Evolutionary conservation across 2,797 vertebrate genomes (phyloP).

Genomic region (Borostomias antarcticus): DNA sequence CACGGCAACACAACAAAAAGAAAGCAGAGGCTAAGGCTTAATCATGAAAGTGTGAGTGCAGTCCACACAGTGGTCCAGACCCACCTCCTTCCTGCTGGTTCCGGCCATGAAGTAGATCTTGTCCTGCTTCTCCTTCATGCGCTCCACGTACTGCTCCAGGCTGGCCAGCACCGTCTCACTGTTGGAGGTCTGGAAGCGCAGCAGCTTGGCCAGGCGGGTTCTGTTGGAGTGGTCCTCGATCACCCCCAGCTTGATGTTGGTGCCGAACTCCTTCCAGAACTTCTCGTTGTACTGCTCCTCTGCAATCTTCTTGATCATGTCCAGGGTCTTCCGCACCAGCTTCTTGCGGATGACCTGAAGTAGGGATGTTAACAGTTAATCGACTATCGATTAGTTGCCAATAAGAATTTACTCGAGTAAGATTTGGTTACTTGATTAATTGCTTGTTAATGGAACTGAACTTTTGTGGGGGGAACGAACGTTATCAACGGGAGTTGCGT

Average conservation of each 20-base stretch:
- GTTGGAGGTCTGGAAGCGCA: slow-evolving; percentile 95
- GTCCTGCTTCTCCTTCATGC: slow-evolving; percentile 99
- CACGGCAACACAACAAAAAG: too few species aligned
- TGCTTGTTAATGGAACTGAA: too few species aligned
- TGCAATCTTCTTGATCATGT: slow-evolving; percentile 99
- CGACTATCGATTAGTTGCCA: too few species aligned
- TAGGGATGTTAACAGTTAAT: too few species aligned
- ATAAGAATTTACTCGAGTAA: too few species aligned
- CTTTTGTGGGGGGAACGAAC: too few species aligned
- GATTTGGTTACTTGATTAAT: too few species aligned
- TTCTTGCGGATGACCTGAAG: slow-evolving; percentile 98
- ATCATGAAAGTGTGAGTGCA: too few species aligned
- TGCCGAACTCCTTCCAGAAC: slow-evolving; percentile 99
- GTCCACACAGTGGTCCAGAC: background rate
- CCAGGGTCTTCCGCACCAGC: slow-evolving; percentile 95
- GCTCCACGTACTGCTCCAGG: slow-evolving; percentile 95
- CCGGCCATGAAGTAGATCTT: slow-evolving; percentile 99
- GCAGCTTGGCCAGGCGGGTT: slow-evolving; percentile 94
- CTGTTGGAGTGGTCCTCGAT: slow-evolving; percentile 99
- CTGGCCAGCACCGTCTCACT: slow-evolving; percentile 82
- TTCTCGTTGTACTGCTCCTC: slow-evolving; percentile 95
- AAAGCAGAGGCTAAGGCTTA: too few species aligned
- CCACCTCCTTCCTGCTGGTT: slow-evolving; percentile 90
- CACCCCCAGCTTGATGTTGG: slow-evolving; percentile 97
- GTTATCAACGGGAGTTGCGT: too few species aligned